phyloP scores from a whole-genome alignment of 1,140 invertebrate genomes.

The Sycobia sp. region DNA sequence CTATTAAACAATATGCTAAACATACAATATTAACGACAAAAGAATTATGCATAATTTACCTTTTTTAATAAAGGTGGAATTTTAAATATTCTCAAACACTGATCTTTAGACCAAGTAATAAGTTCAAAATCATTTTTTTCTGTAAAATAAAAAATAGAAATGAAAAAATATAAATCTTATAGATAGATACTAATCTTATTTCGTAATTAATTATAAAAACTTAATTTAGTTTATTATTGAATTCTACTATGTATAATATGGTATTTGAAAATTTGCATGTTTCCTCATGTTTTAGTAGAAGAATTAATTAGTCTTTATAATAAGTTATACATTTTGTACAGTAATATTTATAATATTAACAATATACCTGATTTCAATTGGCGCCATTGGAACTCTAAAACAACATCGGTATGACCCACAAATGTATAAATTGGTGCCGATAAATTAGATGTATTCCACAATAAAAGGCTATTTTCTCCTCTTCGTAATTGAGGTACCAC shows the following conservation, averaged over 20 bases:
- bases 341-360: too few relatives aligned
- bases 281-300: too few relatives aligned
- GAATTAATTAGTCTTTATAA: too few relatives aligned
- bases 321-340: background rate
- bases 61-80: slow-evolving; percentile 85
- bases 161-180: too few relatives aligned
- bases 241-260: background rate
- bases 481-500: slow-evolving; percentile 80
- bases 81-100: slow-evolving; percentile 87
- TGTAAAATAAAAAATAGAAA: slow-evolving; percentile 42
- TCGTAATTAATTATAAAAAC: slow-evolving; percentile 5
- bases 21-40: too few relatives aligned
- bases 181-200: background rate
- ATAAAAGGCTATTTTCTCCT: slow-evolving; percentile 79
- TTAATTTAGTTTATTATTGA: slow-evolving; percentile 9
- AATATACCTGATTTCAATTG: slow-evolving; percentile 64
- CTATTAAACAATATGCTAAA: slow-evolving; percentile 27
- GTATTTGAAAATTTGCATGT: too few relatives aligned
- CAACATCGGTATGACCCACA: slow-evolving; percentile 90
- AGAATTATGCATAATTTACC: slow-evolving; percentile 45
- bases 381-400: slow-evolving; percentile 93
- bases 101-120: slow-evolving; percentile 95
- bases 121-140: slow-evolving; percentile 78
- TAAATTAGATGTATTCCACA: slow-evolving; percentile 80
- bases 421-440: slow-evolving; percentile 82